Conservation (phyloP, 2,113 vertebrate genomes). For the Sprattus sprattus region DNA sequence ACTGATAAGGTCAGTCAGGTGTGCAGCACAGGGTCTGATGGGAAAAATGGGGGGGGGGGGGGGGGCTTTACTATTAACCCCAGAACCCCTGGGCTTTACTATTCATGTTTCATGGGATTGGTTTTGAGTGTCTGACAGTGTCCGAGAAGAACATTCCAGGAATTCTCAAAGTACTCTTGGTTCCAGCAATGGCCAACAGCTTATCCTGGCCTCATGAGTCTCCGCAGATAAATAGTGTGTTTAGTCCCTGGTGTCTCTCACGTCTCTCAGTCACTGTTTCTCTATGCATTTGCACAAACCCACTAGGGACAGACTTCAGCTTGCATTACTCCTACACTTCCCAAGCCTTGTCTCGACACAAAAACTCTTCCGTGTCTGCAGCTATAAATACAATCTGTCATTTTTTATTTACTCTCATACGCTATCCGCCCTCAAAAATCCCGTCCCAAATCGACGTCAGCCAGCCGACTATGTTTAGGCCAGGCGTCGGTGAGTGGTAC, state of each 20-base stretch:
- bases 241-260: background rate
- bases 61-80: background rate
- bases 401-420: background rate
- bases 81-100: background rate
- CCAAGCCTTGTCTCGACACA: background rate
- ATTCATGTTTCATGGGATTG: background rate
- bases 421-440: background rate
- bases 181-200: background rate
- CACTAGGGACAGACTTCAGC: slow-evolving; percentile 52
- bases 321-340: slow-evolving; percentile 39
- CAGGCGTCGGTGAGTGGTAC: background rate
- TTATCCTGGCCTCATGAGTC: background rate
- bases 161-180: background rate
- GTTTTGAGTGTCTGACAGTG: background rate
- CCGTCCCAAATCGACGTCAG: slow-evolving; percentile 5
- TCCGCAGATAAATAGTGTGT: background rate
- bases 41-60: background rate
- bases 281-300: slow-evolving; percentile 42
- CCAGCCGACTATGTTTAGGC: background rate
- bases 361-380: slow-evolving; percentile 12
- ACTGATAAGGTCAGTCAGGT: background rate
- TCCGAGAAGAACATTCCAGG: background rate
- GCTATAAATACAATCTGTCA: slow-evolving; percentile 26
- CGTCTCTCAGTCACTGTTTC: slow-evolving; percentile 34
- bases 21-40: background rate